Base-by-base conservation (phyloP, 2,797 vertebrate species). In the Prunella strophiata region DNA sequence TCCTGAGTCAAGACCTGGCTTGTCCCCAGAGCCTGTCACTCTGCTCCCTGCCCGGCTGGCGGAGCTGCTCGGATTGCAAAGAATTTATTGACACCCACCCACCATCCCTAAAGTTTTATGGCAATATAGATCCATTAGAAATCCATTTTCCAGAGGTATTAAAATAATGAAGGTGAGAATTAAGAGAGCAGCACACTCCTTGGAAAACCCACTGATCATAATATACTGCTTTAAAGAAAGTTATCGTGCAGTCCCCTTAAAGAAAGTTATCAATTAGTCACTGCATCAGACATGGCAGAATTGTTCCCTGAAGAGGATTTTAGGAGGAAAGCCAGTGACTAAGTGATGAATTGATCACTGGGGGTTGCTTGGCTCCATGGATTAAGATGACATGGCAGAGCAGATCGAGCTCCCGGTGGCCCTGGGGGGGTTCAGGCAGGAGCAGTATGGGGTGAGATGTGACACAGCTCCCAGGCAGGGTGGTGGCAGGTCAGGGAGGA, bases 91-190 rank as follows among this genome's bases (percentile, higher is more conserved):
- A 89, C 73, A 93, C 71, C 81, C 67, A 88, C 85, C 90, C 65
- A 83, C 96, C 87, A 85, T 72, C 89, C 85, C 72, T 36, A 57
- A 96, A 88, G 63, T 85, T 95, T 96, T 94, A 97, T 74, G 75
- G 92, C 93, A 88, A 88, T 91, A 82, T 42, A 88, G 92, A 81
- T 78, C 93, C 94, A 95, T 95, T 89, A 96, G 93, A 81, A 85
- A 71, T 54, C 83, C 82, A 92, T 95, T 97, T 97, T 91, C 68
- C 91, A 68, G 95, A 63, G 94, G 81, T 93, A 97, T 96, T 96
- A 93, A 97, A 94, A 88, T 96, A 95, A 95, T 61, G 94, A 95
- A 96, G 91, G 88, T 89, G 96, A 96, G 95, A 79, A 89, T 92
- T 68, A 81, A 96, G 88, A 45, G 84, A 93, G 89, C 73, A 88